phyloP scores from a whole-genome alignment of 2,888 invertebrate genomes.

The Malachius bipustulatus region DNA sequence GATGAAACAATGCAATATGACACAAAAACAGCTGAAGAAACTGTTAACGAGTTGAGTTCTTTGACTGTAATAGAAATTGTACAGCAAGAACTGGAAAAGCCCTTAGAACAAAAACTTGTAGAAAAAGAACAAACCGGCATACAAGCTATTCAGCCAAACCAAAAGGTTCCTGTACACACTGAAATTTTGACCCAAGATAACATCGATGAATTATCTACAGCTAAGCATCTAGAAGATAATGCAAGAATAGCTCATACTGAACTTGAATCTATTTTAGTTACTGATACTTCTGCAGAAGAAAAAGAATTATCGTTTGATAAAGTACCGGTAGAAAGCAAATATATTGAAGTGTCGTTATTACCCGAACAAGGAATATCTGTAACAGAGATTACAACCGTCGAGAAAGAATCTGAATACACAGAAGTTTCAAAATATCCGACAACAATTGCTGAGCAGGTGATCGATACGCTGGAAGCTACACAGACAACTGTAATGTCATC shows the following conservation, averaged over 20 bases:
- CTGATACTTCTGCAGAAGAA: slow-evolving; percentile 40
- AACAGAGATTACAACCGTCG: slow-evolving; percentile 34
- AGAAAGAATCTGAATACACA: slow-evolving; percentile 24
- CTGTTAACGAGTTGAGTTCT: slow-evolving; percentile 36
- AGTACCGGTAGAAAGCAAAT: slow-evolving; percentile 32
- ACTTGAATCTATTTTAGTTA: slow-evolving; percentile 39
- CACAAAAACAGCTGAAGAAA: slow-evolving; percentile 32
- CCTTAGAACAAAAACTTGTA: slow-evolving; percentile 23
- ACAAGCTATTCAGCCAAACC: slow-evolving; percentile 24
- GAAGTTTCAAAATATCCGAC: slow-evolving; percentile 16
- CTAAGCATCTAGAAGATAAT: slow-evolving; percentile 29
- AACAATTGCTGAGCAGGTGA: slow-evolving; percentile 22
- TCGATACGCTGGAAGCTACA: slow-evolving; percentile 29
- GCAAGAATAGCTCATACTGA: slow-evolving; percentile 33
- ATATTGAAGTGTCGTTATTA: slow-evolving; percentile 35
- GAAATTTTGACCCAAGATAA: slow-evolving; percentile 14
- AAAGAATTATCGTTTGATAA: slow-evolving; percentile 30
- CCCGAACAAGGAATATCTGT: slow-evolving; percentile 33
- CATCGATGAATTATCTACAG: slow-evolving; percentile 28
- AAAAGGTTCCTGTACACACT: slow-evolving; percentile 6
- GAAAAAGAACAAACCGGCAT: slow-evolving; percentile 30
- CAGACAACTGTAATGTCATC: slow-evolving; percentile 23
- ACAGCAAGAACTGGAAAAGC: slow-evolving; percentile 26
- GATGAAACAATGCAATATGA: slow-evolving; percentile 26
- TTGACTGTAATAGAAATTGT: slow-evolving; percentile 30